Evolutionary conservation across 1,140 invertebrate genomes (phyloP).

Genomic region (Carposina sasakii): DNA sequence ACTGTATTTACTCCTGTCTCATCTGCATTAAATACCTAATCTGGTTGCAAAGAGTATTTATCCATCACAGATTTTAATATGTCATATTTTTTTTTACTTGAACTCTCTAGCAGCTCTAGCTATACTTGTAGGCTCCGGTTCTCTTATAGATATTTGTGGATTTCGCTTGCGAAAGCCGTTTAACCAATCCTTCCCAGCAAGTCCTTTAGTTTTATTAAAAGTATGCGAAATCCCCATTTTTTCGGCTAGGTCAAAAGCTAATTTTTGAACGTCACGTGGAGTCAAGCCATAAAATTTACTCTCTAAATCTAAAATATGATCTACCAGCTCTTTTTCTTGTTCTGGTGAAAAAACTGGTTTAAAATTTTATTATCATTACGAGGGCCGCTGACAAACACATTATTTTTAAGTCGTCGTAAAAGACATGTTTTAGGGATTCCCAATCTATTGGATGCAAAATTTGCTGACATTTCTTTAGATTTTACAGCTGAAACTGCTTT

Average conservation of each 20-base stretch:
- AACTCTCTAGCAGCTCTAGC: too few species aligned
- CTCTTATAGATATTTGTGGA: background rate
- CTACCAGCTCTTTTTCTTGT: background rate
- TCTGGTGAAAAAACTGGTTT: background rate
- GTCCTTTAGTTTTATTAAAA: background rate
- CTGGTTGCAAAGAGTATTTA: too few species aligned
- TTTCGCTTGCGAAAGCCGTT: conserved; percentile 5
- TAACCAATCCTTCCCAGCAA: conserved; percentile 3
- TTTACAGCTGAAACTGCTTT: too few species aligned
- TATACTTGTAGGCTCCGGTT: background rate
- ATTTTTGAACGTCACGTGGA: background rate
- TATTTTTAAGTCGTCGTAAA: too few species aligned
- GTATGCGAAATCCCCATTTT: background rate
- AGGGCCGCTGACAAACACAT: too few species aligned
- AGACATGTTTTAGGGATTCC: too few species aligned
- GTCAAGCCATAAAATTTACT: background rate
- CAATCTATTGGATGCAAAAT: too few species aligned
- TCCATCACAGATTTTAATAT: too few species aligned
- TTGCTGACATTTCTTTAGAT: too few species aligned
- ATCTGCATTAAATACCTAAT: too few species aligned
- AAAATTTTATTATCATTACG: too few species aligned
- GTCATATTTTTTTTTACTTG: too few species aligned
- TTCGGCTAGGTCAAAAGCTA: background rate
- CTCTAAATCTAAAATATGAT: background rate
- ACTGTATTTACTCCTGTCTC: background rate